A percentile compares a stretch with the other conserved stretches of the same genome.
These are phyloP conservation scores for Hypanus sabinus DNA, from an alignment of 2,113 vertebrate species.

Conservation along the genomic window DNA sequence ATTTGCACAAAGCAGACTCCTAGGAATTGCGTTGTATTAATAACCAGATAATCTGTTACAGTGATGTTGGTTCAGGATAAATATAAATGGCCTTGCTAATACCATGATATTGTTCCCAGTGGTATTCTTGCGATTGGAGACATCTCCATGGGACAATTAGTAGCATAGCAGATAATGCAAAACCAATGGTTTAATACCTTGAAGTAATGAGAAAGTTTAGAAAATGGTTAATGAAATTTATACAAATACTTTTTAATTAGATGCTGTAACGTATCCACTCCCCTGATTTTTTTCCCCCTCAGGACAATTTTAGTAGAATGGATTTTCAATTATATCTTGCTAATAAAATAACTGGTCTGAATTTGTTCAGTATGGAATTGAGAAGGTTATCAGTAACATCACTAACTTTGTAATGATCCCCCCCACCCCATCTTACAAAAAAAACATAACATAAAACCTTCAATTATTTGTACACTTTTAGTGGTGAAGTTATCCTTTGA, in stretches of 20 bases:
- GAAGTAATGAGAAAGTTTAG: slow-evolving; percentile 1
- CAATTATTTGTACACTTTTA: neutral
- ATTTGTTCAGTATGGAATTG: neutral
- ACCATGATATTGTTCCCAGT: neutral
- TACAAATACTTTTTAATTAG: neutral
- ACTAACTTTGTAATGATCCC: neutral
- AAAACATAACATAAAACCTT: neutral
- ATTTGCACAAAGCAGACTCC: too few relatives aligned
- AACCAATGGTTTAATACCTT: neutral
- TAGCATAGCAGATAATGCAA: neutral
- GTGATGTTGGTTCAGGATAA: neutral
- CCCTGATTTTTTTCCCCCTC: neutral
- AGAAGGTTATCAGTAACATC: neutral
- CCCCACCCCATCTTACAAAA: neutral
- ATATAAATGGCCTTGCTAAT: neutral
- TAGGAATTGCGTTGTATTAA: too few relatives aligned
- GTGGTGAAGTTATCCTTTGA: neutral
- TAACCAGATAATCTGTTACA: too few relatives aligned
- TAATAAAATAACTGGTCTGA: neutral
- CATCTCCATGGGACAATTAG: neutral
- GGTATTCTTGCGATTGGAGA: neutral
- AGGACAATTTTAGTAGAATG: neutral
- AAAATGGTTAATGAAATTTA: slow-evolving; percentile 12
- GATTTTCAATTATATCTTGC: slow-evolving; percentile 12
- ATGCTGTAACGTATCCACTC: neutral